phyloP scores from a whole-genome alignment of 2,113 vertebrate genomes.

The Microcebus lehilahytsara region DNA sequence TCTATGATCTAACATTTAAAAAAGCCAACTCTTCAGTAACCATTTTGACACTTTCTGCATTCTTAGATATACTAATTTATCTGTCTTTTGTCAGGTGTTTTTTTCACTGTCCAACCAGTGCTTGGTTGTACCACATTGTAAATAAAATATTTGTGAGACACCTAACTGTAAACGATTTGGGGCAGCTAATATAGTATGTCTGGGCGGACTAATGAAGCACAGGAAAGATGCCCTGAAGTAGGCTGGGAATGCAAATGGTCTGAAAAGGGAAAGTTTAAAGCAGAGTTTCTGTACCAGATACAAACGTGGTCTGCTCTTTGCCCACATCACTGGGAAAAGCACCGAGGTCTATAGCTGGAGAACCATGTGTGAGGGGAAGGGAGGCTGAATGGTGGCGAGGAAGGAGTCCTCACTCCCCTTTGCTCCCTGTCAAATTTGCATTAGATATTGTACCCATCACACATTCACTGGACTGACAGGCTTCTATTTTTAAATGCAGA shows the following conservation, averaged over 20 bases:
- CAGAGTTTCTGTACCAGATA: not conserved
- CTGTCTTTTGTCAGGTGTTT: not conserved
- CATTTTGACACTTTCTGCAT: not conserved
- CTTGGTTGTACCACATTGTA: not conserved
- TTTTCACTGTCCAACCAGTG: not conserved
- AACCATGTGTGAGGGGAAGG: accelerated
- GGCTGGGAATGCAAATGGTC: not conserved
- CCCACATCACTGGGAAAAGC: not conserved
- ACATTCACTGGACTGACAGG: not conserved
- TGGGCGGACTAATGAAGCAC: not conserved
- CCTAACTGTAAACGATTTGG: not conserved
- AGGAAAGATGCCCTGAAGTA: not conserved
- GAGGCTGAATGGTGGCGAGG: not conserved
- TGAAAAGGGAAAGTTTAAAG: not conserved
- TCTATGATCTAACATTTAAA: not conserved
- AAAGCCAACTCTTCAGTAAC: not conserved
- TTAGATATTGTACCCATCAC: not conserved
- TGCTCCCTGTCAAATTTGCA: no score
- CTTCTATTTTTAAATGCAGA: not conserved
- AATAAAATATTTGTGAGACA: not conserved
- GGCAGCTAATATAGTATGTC: not conserved
- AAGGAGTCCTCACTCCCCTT: not conserved
- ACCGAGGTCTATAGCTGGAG: not conserved
- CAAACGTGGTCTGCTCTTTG: not conserved
- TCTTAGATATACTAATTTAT: not conserved